Base-by-base conservation (phyloP, 1,140 invertebrate species). In the Laupala kohalensis region DNA sequence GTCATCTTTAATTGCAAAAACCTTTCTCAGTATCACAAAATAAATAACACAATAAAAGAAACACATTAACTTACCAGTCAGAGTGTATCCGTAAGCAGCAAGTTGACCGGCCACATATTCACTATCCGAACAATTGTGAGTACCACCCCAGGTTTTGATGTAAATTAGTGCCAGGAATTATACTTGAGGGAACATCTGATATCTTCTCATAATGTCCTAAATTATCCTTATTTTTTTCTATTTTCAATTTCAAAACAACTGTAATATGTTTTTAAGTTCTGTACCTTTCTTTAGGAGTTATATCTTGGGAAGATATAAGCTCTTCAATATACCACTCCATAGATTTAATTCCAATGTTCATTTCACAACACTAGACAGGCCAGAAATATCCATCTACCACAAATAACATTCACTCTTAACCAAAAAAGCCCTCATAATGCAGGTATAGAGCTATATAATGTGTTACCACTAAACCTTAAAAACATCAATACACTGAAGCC, bases 101-200 rank as follows among this genome's bases (percentile, higher is more conserved):
- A 99, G 80, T 74, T 97, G 88, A 0, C 97, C 97, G 37, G 94
- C 94, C 97, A 99, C 99, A 77, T 99, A 99, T 84, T 97, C 95
- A 13, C 92, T 92, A 78, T 98, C 96, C 0, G 94, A 96, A 78
- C 87, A 96, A 79, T 98, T 99, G 80, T 98, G 96, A 5, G 95
- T 91, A 81, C 96, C 98, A 15, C 96, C 97, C 97, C 97, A 99
- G 68, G 97, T 98, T 82, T 96, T 96, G 0, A 98, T 85, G 80
- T 91, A 98, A 67, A 99, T 88, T 73, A 0, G 91, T 94, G n/a
- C 94, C 95, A 79, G 92, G 92, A 67, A 94, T 88, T 70, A 90
- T 84, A 78, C 88, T 90, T 71, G 84, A 81, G 13, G 83, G 77
- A 75, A 80, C 25, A 37, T 62, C 64, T 25, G 30, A 81, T 77